Base-by-base conservation (phyloP, 2,888 invertebrate species). In the Carabus problematicus region DNA sequence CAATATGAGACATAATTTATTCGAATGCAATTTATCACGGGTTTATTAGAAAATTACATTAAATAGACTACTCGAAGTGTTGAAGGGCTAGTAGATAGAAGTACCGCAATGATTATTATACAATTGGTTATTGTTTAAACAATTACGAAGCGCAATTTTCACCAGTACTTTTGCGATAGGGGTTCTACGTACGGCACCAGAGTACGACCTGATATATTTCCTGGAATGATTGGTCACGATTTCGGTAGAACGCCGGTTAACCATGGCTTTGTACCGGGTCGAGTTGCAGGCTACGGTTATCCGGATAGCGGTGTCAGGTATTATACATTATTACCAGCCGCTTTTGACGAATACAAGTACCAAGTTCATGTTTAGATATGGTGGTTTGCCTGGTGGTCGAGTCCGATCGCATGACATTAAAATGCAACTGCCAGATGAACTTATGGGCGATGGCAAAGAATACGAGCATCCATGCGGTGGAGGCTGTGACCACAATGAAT, bases 401-500 rank as follows among this genome's bases (percentile, higher is more conserved):
- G 79, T 80, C 64, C 74, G 77, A 0, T 75, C 78, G 8, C 73
- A 72, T 8, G 80, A 80, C 58, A 72, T 73, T 12, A 79, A 11
- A 18, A 14, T 56, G 56, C 39, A 14, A 1, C 29, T 29, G 29
- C 56, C 56, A 8, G 56, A 56, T 14, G 56, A 81, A 80, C 83
- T 68, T 9, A 54, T 68, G 39, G 64, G 71, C 16, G 72, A 70
- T 9, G 80, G 79, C 45, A 76, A 75, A 14, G 75, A 76, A 1
- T 76, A 76, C 6, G 74, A 77, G 1, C 75, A 77, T 49, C 74
- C 78, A 1, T 83, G 85, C 77, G 77, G 81, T 66, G 75, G 78
- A 71, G 74, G 81, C 73, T 83, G 85, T 77, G 73, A 79, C 72
- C 72, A 72, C 70, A 84, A 81, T 56, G 85, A 88, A 74, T 87